phyloP scores from a whole-genome alignment of 1,140 invertebrate species.

The Cepaea nemoralis region DNA sequence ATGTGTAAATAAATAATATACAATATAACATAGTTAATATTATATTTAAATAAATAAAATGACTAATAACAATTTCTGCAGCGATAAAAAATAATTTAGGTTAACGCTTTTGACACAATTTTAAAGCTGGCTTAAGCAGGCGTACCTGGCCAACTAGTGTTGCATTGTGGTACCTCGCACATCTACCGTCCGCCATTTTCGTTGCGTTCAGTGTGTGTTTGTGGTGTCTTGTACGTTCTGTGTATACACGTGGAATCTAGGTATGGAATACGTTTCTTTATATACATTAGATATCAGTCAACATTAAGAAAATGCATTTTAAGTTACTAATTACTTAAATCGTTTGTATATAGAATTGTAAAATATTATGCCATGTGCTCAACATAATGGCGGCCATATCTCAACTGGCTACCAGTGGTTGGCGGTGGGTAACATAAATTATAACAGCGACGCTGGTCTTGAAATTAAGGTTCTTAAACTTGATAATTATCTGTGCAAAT shows the following conservation, averaged over 20 bases:
- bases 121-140: too few relatives aligned
- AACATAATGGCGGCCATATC: neutral
- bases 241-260: constrained; percentile 43
- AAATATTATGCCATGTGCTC: constrained; percentile 8
- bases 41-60: too few relatives aligned
- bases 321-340: neutral
- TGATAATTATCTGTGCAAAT: too few relatives aligned
- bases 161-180: constrained; percentile 33
- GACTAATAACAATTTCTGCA: too few relatives aligned
- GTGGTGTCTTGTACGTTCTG: constrained; percentile 43
- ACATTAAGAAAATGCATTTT: neutral
- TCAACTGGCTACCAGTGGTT: too few relatives aligned
- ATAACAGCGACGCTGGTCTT: too few relatives aligned
- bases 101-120: too few relatives aligned
- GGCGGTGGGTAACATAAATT: too few relatives aligned
- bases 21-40: too few relatives aligned
- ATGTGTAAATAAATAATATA: too few relatives aligned
- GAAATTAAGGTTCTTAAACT: too few relatives aligned
- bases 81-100: too few relatives aligned
- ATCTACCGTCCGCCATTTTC: constrained; percentile 44
- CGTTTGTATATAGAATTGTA: neutral
- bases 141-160: constrained; percentile 24
- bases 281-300: neutral
- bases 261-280: constrained; percentile 1
- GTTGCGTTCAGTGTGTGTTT: constrained; percentile 45